Percentiles rank a stretch among this genome's conserved stretches.
Conservation (phyloP, 2,888 invertebrate genomes). For the Caenorhabditis panamensis region DNA sequence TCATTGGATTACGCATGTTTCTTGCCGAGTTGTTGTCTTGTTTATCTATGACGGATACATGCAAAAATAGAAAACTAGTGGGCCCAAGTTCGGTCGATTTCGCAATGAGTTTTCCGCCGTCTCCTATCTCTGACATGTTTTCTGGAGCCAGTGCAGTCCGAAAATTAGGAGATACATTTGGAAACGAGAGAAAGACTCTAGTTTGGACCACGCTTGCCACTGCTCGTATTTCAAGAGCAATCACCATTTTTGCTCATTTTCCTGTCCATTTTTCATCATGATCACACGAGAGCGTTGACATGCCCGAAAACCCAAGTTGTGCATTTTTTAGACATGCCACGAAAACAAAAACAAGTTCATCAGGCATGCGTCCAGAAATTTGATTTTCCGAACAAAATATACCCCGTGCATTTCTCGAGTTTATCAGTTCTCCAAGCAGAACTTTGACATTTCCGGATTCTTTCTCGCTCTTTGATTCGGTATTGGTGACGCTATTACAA, state of each 20-base stretch:
- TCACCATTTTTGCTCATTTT: slow-evolving; percentile 46
- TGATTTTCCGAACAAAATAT: slow-evolving; percentile 20
- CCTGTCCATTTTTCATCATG: slow-evolving; percentile 38
- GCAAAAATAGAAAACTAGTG: not conserved
- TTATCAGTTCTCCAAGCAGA: not conserved
- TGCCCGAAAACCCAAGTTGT: slow-evolving; percentile 16
- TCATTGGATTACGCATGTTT: not conserved
- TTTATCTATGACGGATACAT: not conserved
- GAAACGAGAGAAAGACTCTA: slow-evolving; percentile 44
- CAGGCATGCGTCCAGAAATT: slow-evolving; percentile 19
- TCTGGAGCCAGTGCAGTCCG: slow-evolving; percentile 24
- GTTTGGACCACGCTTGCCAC: slow-evolving; percentile 42
- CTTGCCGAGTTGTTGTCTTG: slow-evolving; percentile 1
- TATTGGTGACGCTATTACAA: too few species aligned
- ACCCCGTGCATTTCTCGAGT: slow-evolving; percentile 5
- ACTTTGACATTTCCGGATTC: too few species aligned
- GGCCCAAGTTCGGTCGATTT: slow-evolving; percentile 13
- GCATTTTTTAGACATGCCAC: slow-evolving; percentile 10
- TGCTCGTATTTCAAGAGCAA: slow-evolving; percentile 59
- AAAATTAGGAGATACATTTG: slow-evolving; percentile 53
- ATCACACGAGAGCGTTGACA: slow-evolving; percentile 12
- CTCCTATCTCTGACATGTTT: slow-evolving; percentile 33
- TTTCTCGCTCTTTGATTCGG: too few species aligned
- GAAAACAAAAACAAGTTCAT: slow-evolving; percentile 49
- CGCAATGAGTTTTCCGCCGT: slow-evolving; percentile 45